Base-by-base conservation (phyloP, 2,888 invertebrate genomes). In the Netelia melanura region DNA sequence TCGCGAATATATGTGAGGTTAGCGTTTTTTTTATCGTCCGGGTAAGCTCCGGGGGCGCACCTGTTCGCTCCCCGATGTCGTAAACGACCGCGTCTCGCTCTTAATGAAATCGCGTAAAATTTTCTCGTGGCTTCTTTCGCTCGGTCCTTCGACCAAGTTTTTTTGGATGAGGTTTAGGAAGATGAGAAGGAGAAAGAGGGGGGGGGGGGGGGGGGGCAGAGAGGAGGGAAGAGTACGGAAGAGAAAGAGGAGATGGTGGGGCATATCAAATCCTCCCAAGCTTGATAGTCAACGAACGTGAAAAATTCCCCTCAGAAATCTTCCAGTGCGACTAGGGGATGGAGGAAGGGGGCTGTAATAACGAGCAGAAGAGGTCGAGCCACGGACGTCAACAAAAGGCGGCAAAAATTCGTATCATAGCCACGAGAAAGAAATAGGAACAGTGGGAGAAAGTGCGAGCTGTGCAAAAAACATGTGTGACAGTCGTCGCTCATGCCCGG, bases 101-200 rank as follows among this genome's bases (percentile, higher is more conserved):
- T 81, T 81, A 81, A 81, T 81, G 80, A 81, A 81, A 81, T 81
- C 80, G 74, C 80, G 74, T 81, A 81, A 81, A 81, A 81, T 14
- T 81, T 81, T 81, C 43, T 48, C 58, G 62, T 62, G 48, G 74
- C 48, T 64, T 64, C 48, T 58, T 67, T 23, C 65, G 8, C 9
- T 8, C 17, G 17, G 17, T 64, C 48, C 48, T 67, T 23, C 65
- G 23, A 10, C 17, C 17, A 58, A n/a, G 17, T 58, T 58, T 58
- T 58, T 58, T 58, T 58, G 17, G 21, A 17, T 0, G 3, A 25
- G 58, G 6, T 30, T 30, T 21, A 48, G 48, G 48, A 14, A 14
- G 48, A 14, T 48, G 58, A 58, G 58, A 58, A 58, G 6, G 21
- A 54, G 54, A 17, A 54, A 1, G 54, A 54, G 54, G n/a, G 54